Evolutionary conservation across 2,113 vertebrate species (phyloP).

Genomic region (Epinephelus moara): DNA sequence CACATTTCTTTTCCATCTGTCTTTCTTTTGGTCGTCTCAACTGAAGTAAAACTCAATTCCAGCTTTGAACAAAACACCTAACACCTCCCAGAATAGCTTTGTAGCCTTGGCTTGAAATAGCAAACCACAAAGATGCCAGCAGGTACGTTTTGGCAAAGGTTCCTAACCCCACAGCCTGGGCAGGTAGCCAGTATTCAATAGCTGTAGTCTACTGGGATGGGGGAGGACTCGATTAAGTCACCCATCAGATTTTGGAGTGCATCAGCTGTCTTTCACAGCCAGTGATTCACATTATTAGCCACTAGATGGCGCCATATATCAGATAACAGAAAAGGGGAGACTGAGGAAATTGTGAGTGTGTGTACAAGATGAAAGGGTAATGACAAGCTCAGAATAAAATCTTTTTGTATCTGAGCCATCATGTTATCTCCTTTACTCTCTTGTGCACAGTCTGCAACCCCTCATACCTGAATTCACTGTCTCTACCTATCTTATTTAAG

Average conservation of each 20-base stretch:
- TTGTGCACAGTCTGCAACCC: no score
- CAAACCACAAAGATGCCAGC: slow-evolving; percentile 27
- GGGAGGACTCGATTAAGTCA: not conserved
- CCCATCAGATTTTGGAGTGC: not conserved
- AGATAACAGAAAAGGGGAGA: not conserved
- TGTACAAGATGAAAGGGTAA: not conserved
- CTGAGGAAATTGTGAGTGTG: not conserved
- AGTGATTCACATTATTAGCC: slow-evolving; percentile 5
- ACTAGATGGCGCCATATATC: slow-evolving; percentile 54
- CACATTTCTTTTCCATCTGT: slow-evolving; percentile 3
- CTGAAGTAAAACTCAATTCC: not conserved
- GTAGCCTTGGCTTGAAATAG: slow-evolving; percentile 48
- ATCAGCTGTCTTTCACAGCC: not conserved
- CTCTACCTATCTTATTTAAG: not conserved
- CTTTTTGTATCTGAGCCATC: no score
- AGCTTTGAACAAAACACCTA: not conserved
- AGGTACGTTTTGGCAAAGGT: slow-evolving; percentile 27
- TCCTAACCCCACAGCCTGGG: slow-evolving; percentile 38
- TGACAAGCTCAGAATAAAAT: no score
- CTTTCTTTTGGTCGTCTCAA: not conserved
- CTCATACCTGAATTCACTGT: not conserved
- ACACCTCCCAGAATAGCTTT: slow-evolving; percentile 32
- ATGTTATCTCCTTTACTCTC: no score
- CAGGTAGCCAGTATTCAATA: slow-evolving; percentile 42
- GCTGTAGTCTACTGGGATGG: not conserved